These are phyloP conservation scores for Cosmorhoe ocellata DNA, from an alignment of 2,888 invertebrate species.

Conservation along the genomic window DNA sequence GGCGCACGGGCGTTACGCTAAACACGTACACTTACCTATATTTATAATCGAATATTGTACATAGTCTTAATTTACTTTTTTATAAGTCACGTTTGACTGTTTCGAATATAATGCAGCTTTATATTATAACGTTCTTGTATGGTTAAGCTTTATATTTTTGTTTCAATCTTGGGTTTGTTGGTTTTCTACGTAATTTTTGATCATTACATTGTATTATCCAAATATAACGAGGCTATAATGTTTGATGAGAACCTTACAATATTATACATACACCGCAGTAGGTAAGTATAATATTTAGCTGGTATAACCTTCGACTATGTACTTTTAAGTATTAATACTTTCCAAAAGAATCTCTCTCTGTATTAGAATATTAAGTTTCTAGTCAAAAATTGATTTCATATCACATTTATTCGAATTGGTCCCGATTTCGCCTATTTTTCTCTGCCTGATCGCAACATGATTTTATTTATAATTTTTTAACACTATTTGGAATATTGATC, in stretches of 20 bases:
- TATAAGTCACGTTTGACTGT: constrained; percentile 47
- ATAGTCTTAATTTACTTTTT: constrained; percentile 9
- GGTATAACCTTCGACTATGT: constrained; percentile 54
- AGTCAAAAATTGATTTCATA: constrained; percentile 77
- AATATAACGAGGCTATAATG: constrained; percentile 70
- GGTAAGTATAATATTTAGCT: constrained; percentile 66
- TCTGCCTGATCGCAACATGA: constrained; percentile 19
- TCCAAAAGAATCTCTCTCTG: constrained; percentile 79
- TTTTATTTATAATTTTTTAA: constrained; percentile 16
- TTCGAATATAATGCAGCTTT: constrained; percentile 55
- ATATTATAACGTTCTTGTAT: constrained; percentile 35
- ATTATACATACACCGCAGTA: constrained; percentile 51
- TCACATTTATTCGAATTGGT: constrained; percentile 46
- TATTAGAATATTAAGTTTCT: constrained; percentile 77
- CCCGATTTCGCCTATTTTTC: constrained; percentile 17
- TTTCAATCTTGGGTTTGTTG: constrained; percentile 27
- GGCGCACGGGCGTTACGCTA: too few relatives aligned
- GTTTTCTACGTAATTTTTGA: constrained; percentile 26
- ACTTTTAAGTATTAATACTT: constrained; percentile 73
- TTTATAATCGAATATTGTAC: neutral
- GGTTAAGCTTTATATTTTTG: constrained; percentile 25
- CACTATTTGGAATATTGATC: constrained; percentile 28
- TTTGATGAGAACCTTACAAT: constrained; percentile 48
- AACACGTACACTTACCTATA: too few relatives aligned
- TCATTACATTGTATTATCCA: constrained; percentile 49